Conservation (phyloP, 2,888 invertebrate genomes). For the Hecatera dysodea region DNA sequence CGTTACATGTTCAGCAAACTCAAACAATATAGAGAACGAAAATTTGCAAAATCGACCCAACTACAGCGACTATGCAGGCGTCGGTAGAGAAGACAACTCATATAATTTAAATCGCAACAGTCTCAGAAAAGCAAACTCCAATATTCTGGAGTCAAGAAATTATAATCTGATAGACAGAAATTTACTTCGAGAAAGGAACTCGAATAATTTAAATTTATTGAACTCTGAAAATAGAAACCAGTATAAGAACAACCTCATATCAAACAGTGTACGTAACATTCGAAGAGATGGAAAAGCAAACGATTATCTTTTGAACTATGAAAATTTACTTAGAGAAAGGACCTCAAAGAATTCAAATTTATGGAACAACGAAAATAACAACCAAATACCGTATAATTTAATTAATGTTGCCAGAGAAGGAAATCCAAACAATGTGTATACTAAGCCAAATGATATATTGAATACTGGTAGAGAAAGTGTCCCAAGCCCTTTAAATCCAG, state of each 20-base stretch:
- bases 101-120: background rate
- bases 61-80: background rate
- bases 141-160: conserved; percentile 1
- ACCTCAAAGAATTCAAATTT: background rate
- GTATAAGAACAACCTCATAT: background rate
- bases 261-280: background rate
- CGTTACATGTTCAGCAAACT: conserved; percentile 7
- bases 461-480: background rate
- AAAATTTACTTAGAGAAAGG: conserved; percentile 2
- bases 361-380: background rate
- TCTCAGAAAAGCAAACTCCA: background rate
- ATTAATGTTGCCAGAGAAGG: background rate
- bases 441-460: background rate
- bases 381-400: background rate
- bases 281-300: conserved; percentile 8
- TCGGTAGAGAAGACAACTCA: background rate
- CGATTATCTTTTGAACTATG: background rate
- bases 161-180: background rate
- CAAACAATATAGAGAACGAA: background rate
- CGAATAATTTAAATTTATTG: background rate
- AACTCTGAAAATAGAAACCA: background rate
- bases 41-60: background rate
- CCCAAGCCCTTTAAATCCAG: background rate
- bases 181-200: background rate
- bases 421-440: background rate